Base-by-base conservation (phyloP, 2,888 invertebrate species). In the Lasioglossum oenotherae region DNA sequence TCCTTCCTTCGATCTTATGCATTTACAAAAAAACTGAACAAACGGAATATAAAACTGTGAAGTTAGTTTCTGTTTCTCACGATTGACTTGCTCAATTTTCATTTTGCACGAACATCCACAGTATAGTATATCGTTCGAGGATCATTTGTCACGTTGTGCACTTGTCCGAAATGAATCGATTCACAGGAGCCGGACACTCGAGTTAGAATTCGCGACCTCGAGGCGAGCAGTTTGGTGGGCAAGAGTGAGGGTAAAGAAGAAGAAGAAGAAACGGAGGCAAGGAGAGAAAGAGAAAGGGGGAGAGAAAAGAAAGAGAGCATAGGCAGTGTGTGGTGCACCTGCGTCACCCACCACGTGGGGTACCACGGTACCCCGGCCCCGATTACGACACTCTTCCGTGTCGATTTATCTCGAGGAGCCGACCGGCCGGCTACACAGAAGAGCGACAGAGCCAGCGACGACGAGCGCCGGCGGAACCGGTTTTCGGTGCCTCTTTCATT, bases 311-410 rank as follows among this genome's bases (percentile, higher is more conserved):
- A 53, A 53, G 71, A 82, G 64, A 74, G 77, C 23, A 79, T n/a
- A 57, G 44, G 35, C 38, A 69, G 69, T 23, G 69, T 38, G 38
- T 46, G 82, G 81, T 81, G 86, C 88, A 91, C 87, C 91, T 90
- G 89, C 86, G 85, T 88, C 83, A 89, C 80, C 84, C 84, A 84
- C 81, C 88, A 90, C 90, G 85, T 85, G 86, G 86, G 83, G 80
- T 82, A 84, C 75, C 89, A 83, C 88, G 88, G 86, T 91, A 84
- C 88, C 86, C 82, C 84, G 86, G 85, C 80, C 88, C 89, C 87
- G 91, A 91, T 91, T 91, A 91, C 91, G 89, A 89, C 90, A 91
- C 88, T 91, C 91, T 91, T 91, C 91, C 91, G 91, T 88, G 89
- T 91, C 89, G 91, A 87, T 88, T 91, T 90, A 87, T 91, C 90